These are phyloP conservation scores for Rosalia funebris DNA, from an alignment of 2,888 invertebrate species.

Conservation along the genomic window DNA sequence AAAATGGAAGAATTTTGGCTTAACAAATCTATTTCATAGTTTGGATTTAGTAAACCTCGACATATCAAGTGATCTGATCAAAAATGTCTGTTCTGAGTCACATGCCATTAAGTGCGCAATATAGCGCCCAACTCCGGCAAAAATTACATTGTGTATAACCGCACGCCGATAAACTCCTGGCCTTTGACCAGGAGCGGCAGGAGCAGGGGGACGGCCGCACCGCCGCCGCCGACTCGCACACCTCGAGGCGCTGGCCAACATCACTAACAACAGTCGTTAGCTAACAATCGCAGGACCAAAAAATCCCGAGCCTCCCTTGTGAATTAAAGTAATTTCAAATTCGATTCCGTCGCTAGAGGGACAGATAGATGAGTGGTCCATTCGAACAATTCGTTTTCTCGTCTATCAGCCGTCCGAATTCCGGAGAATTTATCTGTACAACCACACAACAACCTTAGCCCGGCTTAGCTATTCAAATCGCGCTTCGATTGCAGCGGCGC, in stretches of 20 bases:
- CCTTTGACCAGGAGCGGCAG: slow-evolving; percentile 16
- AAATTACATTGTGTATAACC: slow-evolving; percentile 7
- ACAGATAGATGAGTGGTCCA: slow-evolving; percentile 66
- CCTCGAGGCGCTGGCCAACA: slow-evolving; percentile 40
- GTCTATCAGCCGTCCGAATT: slow-evolving; percentile 57
- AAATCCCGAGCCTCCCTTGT: slow-evolving; percentile 64
- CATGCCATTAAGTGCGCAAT: too few species aligned
- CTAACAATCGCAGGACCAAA: slow-evolving; percentile 60
- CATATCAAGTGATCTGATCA: too few species aligned
- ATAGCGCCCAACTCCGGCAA: background rate
- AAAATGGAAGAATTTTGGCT: too few species aligned
- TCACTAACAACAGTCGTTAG: slow-evolving; percentile 62
- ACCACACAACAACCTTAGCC: slow-evolving; percentile 64
- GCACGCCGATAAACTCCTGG: slow-evolving; percentile 11
- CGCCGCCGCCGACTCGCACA: slow-evolving; percentile 27
- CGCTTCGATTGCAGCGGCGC: slow-evolving; percentile 64
- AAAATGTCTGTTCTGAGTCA: too few species aligned
- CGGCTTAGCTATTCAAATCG: slow-evolving; percentile 66
- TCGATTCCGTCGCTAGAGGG: slow-evolving; percentile 65
- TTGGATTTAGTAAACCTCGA: too few species aligned
- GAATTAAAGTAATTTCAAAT: slow-evolving; percentile 67
- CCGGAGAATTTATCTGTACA: slow-evolving; percentile 59
- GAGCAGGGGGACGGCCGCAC: background rate
- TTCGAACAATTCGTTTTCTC: slow-evolving; percentile 60
- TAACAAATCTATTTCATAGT: too few species aligned